phyloP scores from a whole-genome alignment of 2,888 invertebrate genomes.

The Eustalomyia histrio region DNA sequence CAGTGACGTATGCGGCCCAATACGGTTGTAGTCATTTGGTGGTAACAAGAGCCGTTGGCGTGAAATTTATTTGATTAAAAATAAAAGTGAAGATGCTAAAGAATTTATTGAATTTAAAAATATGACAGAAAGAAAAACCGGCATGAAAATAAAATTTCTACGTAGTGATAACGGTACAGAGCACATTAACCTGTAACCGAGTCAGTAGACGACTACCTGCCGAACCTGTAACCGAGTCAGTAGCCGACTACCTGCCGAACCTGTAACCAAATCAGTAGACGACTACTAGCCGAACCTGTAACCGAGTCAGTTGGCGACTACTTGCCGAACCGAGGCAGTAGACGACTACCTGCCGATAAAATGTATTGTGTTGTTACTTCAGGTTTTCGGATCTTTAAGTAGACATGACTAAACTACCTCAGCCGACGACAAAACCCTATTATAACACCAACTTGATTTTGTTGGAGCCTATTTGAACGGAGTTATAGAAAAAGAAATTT shows the following conservation, averaged over 20 bases:
- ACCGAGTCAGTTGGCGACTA: no score
- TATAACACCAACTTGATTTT: constrained; percentile 65
- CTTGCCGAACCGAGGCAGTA: no score
- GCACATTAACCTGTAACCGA: constrained; percentile 66
- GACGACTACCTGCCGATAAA: no score
- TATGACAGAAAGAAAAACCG: constrained; percentile 50
- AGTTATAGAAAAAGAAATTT: constrained; percentile 63
- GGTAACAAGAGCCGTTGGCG: constrained; percentile 54
- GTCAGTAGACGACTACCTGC: no score
- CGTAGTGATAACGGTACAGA: constrained; percentile 70
- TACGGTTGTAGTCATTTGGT: constrained; percentile 36
- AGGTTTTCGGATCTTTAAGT: no score
- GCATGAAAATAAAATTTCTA: constrained; percentile 65
- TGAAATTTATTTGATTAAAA: constrained; percentile 57
- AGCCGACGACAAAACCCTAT: no score
- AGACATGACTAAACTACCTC: no score
- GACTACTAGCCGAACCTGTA: no score
- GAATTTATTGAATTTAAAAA: constrained; percentile 58
- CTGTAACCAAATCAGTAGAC: no score
- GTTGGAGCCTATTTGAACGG: constrained; percentile 67
- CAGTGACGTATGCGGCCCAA: constrained; percentile 58
- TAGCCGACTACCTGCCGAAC: no score
- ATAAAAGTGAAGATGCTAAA: constrained; percentile 48
- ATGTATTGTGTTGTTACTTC: no score
- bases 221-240: no score